Percentiles rank a stretch among this genome's conserved stretches.
phyloP scores from a whole-genome alignment of 2,797 vertebrate genomes.

The Loriculus beryllinus region DNA sequence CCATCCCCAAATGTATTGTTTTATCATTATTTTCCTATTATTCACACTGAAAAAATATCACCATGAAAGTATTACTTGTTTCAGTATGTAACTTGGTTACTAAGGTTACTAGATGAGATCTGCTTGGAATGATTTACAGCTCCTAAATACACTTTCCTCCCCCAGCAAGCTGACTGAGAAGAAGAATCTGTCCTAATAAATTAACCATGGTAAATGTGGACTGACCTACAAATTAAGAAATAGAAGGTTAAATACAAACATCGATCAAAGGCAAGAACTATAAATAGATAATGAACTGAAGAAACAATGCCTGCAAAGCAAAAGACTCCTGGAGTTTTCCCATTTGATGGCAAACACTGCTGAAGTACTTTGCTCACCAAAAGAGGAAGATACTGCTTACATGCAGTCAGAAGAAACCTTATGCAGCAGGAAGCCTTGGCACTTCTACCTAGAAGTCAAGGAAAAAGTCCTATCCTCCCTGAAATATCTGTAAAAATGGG shows the following conservation, averaged over 20 bases:
- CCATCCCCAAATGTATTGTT: slow-evolving; percentile 23
- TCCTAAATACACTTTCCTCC: slow-evolving; percentile 15
- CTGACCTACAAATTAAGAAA: slow-evolving; percentile 67
- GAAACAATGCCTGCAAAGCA: slow-evolving; percentile 53
- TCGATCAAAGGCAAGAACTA: slow-evolving; percentile 55
- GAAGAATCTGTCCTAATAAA: slow-evolving; percentile 57
- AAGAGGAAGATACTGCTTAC: not conserved
- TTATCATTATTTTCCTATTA: slow-evolving; percentile 59
- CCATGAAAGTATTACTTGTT: slow-evolving; percentile 48
- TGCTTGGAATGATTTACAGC: slow-evolving; percentile 50
- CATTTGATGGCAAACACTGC: not conserved
- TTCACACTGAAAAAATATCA: slow-evolving; percentile 29
- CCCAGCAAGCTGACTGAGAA: slow-evolving; percentile 2
- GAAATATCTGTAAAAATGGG: not conserved
- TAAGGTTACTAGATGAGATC: slow-evolving; percentile 62
- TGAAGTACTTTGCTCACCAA: not conserved
- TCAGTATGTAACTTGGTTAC: slow-evolving; percentile 43
- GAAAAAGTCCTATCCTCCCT: not conserved
- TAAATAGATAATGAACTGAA: slow-evolving; percentile 67
- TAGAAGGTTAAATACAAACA: slow-evolving; percentile 67
- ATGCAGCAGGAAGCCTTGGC: not conserved
- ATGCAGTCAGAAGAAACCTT: not conserved
- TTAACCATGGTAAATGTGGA: slow-evolving; percentile 50
- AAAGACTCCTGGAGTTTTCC: slow-evolving; percentile 31
- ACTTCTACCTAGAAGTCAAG: not conserved